Base-by-base conservation (phyloP, 1,140 invertebrate species). In the Papilio polyxenes region DNA sequence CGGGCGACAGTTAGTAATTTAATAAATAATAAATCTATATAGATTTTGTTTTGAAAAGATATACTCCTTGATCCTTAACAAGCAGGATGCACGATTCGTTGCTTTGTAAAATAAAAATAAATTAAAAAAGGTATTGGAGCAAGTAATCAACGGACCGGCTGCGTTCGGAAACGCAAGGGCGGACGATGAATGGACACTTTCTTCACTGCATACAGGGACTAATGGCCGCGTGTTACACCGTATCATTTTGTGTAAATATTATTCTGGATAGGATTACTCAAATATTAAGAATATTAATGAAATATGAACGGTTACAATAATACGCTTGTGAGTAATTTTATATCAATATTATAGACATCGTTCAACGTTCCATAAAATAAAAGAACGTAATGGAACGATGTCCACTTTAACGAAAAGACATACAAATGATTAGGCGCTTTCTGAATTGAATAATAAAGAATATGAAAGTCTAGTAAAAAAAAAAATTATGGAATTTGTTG, bases 141-240 rank as follows among this genome's bases (percentile, higher is more conserved):
- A 62, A 79, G 77, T 79, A 79, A 79, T 59, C 53, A 44, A 79
- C 53, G 77, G 77, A 62, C 77, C 77, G 81, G 81, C 77, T 79
- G 75, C 77, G 82, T 83, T 79, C 82, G 79, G 76, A 65, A 80
- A 82, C 75, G 53, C 78, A 81, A 62, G 84, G 82, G 81, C 59
- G 75, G 49, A 82, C 84, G 51, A 76, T 85, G 72, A 81, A 83
- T 82, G 83, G 84, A 83, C 82, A 83, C 82, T 83, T 83, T 85
- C 84, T 83, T 85, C 53, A 37, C 53, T 79, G 77, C 56, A 40
- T 40, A 78, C 62, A 48, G 72, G 75, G 81, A 83, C 78, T 81
- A 72, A 65, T 51, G 81, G 65, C 53, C 56, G 84, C 81, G 17
- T 53, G 51, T 85, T 79, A 85, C 84, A 85, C 81, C 81, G 81